These are phyloP conservation scores for Zaprionus bogoriensis DNA, from an alignment of 2,888 invertebrate genomes.

Conservation along the genomic window DNA sequence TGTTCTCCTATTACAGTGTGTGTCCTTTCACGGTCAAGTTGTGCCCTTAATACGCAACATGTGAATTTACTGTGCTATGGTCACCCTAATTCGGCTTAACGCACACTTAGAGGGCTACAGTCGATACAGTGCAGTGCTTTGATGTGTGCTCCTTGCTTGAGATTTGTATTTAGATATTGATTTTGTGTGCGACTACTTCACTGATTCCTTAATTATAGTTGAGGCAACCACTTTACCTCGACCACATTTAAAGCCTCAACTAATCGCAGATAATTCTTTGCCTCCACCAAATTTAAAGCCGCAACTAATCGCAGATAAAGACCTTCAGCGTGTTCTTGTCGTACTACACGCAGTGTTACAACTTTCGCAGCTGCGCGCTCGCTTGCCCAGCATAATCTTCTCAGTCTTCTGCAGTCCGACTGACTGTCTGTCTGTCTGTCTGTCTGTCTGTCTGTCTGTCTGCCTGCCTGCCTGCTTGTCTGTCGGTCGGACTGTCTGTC, in stretches of 20 bases:
- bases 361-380: not conserved
- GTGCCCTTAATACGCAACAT: no score
- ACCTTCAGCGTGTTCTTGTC: not conserved
- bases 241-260: not conserved
- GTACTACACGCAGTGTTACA: conserved; percentile 2
- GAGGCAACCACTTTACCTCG: not conserved
- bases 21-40: not conserved
- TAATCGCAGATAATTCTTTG: not conserved
- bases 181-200: not conserved
- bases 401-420: no score
- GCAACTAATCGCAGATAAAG: not conserved
- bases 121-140: not conserved
- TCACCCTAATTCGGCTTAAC: not conserved
- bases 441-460: not conserved
- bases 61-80: not conserved
- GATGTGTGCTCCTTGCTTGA: not conserved
- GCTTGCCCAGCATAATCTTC: not conserved
- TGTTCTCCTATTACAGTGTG: not conserved
- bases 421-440: not conserved
- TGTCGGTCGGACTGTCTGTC: not conserved
- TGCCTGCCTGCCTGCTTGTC: no score
- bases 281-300: not conserved
- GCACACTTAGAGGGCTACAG: not conserved
- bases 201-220: no score
- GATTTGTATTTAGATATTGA: not conserved